These are phyloP conservation scores for Atopsyche davidsoni DNA, from an alignment of 1,140 invertebrate genomes.

Conservation along the genomic window DNA sequence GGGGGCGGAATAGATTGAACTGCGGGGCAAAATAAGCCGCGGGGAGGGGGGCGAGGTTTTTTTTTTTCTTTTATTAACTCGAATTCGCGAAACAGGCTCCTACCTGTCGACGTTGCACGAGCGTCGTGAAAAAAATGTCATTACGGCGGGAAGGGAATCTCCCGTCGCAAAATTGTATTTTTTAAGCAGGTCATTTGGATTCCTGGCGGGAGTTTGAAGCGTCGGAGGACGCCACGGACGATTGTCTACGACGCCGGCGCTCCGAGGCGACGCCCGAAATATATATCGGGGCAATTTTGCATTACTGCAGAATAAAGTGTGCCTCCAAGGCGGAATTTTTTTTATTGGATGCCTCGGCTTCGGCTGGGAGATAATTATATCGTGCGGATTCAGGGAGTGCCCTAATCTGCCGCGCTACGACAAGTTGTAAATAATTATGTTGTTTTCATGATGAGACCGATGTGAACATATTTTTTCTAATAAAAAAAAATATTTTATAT, in stretches of 20 bases:
- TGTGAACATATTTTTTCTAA: too few species aligned
- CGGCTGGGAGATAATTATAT: too few species aligned
- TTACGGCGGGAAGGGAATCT: constrained; percentile 26
- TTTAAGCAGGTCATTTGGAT: constrained; percentile 31
- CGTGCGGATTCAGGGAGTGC: too few species aligned
- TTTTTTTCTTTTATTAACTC: constrained; percentile 22
- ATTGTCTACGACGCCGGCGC: constrained; percentile 28
- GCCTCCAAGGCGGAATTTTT: too few species aligned
- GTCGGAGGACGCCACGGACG: constrained; percentile 12
- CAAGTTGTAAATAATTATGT: too few species aligned
- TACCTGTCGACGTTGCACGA: constrained; percentile 5
- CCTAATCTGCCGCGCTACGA: too few species aligned
- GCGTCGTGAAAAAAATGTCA: constrained; percentile 20
- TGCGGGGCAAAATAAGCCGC: neutral
- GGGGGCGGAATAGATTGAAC: neutral
- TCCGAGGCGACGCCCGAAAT: constrained; percentile 5
- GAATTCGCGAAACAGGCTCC: constrained; percentile 19
- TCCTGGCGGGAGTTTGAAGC: constrained; percentile 25
- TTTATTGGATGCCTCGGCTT: too few species aligned
- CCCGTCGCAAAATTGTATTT: constrained; percentile 30
- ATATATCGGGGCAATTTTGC: constrained; percentile 1
- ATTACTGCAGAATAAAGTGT: constrained; percentile 4
- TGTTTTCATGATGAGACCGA: too few species aligned
- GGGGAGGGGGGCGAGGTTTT: neutral
- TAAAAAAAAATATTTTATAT: too few species aligned